A percentile compares a stretch with the other conserved stretches of the same genome.
phyloP scores from a whole-genome alignment of 2,888 invertebrate genomes.

The Sympetrum striolatum region DNA sequence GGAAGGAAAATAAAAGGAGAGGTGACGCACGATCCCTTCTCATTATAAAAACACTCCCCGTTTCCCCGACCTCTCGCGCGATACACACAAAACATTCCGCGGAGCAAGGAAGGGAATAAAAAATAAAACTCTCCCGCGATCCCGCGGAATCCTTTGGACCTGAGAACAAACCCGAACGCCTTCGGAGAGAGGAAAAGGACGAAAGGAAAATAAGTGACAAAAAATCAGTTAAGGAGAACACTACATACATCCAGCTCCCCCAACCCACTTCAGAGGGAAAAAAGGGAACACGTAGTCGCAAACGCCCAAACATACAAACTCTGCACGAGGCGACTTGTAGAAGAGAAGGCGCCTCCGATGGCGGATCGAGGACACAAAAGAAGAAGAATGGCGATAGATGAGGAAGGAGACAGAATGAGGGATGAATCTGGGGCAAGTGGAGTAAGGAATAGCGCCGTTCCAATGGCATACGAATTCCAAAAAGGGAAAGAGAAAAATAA shows the following conservation, averaged over 20 bases:
- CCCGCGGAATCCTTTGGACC: slow-evolving; percentile 21
- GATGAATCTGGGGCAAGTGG: neutral
- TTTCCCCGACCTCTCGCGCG: neutral
- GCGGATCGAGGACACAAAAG: neutral
- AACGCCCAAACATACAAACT: neutral
- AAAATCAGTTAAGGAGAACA: neutral
- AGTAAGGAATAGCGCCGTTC: neutral
- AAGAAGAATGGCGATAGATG: neutral
- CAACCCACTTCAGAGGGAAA: neutral
- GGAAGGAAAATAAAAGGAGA: slow-evolving; percentile 10
- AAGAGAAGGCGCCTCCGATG: neutral
- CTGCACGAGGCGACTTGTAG: neutral
- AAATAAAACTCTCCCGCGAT: neutral
- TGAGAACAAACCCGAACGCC: slow-evolving; percentile 30
- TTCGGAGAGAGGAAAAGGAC: neutral
- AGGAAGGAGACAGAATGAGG: neutral
- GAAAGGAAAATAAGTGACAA: neutral
- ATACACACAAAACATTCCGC: neutral
- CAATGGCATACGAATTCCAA: neutral
- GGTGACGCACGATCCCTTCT: neutral
- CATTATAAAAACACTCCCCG: slow-evolving; percentile 1
- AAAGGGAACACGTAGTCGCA: neutral
- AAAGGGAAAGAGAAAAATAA: neutral
- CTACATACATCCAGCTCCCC: neutral
- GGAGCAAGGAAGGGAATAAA: neutral